These are phyloP conservation scores for Tuberolachnus salignus DNA, from an alignment of 2,888 invertebrate species.

Conservation along the genomic window DNA sequence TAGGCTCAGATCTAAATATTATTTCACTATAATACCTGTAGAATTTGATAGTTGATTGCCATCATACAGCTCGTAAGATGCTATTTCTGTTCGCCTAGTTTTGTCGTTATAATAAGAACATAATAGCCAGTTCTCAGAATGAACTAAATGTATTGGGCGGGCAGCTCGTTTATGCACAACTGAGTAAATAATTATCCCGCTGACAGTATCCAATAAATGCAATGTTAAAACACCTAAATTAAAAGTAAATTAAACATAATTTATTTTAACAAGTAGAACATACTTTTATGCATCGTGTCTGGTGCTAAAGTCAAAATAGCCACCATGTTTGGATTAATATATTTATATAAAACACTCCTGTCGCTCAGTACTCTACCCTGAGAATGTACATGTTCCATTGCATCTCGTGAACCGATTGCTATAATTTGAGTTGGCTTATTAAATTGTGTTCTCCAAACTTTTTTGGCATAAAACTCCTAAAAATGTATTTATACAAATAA, in stretches of 20 bases:
- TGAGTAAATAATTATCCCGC: conserved; percentile 84
- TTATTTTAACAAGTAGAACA: conserved; percentile 57
- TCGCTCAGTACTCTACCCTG: conserved; percentile 94
- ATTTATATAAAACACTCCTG: conserved; percentile 96
- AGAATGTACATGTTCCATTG: conserved; percentile 83
- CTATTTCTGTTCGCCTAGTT: conserved; percentile 88
- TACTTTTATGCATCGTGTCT: conserved; percentile 78
- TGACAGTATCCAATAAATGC: conserved; percentile 87
- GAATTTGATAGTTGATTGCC: conserved; percentile 85
- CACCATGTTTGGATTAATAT: conserved; percentile 95
- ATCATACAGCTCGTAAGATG: conserved; percentile 93
- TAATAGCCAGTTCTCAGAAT: conserved; percentile 96
- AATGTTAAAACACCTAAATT: conserved; percentile 77
- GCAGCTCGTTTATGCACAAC: conserved; percentile 83
- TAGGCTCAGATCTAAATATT: background rate
- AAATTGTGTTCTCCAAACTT: conserved; percentile 74
- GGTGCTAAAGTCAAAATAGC: conserved; percentile 81
- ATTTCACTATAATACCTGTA: conserved; percentile 64
- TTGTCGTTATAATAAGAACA: conserved; percentile 95
- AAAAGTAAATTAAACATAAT: conserved; percentile 10
- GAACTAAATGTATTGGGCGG: conserved; percentile 85
- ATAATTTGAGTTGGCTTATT: conserved; percentile 64
- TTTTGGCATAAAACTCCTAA: conserved; percentile 66
- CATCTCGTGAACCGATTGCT: conserved; percentile 70
- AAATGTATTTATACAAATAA: conserved; percentile 58